Evolutionary conservation across 2,113 vertebrate species (phyloP).

Genomic region (Ceyx melanurus): DNA sequence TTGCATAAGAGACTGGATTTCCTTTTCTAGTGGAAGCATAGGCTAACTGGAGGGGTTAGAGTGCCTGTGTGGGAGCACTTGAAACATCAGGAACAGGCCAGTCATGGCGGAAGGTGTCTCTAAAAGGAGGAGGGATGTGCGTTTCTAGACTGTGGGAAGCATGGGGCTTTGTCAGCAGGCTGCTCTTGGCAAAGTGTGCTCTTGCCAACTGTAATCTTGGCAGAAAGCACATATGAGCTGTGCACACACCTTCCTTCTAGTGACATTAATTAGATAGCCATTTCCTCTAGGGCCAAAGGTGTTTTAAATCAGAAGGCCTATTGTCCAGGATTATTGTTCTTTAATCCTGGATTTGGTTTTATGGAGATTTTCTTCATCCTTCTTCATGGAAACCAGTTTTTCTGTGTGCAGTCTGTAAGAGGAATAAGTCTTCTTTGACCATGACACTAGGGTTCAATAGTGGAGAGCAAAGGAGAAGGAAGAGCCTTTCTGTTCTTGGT

Average conservation of each 20-base stretch:
- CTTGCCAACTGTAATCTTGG: background rate
- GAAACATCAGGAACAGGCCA: background rate
- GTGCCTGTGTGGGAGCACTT: background rate
- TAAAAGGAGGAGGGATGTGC: background rate
- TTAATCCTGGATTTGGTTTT: background rate
- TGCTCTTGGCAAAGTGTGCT: background rate
- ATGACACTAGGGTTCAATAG: accelerated
- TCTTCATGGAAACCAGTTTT: background rate
- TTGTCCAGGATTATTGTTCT: background rate
- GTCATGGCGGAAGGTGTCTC: background rate
- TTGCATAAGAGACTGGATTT: background rate
- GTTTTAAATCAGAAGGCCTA: background rate
- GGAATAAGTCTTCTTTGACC: background rate
- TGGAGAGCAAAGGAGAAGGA: background rate
- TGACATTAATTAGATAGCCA: background rate
- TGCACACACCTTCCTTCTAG: background rate
- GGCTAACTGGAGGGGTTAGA: background rate
- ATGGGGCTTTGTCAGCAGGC: background rate
- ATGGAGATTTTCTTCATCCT: background rate
- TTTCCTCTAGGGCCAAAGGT: background rate
- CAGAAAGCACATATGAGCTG: background rate
- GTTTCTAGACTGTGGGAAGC: background rate
- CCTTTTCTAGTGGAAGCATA: background rate
- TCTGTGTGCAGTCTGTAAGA: background rate
- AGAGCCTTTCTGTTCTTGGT: background rate